Evolutionary conservation across 2,888 invertebrate species (phyloP), one percentile per base, ranked within the genome.

Genomic region (Epicampocera succincta): DNA sequence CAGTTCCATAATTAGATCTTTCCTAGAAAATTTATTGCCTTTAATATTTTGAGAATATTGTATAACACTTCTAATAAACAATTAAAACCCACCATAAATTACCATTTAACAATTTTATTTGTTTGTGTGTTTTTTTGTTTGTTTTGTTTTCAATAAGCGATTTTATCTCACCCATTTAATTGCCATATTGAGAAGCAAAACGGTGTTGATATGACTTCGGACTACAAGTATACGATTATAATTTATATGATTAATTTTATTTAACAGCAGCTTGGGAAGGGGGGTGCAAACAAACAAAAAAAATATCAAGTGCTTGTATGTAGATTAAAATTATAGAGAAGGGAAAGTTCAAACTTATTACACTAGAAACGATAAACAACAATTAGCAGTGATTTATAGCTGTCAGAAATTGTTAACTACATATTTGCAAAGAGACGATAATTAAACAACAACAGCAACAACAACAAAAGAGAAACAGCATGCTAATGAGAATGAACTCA

Each of bases 371-470:
- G 25, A 60, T 15, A 44, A 63, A 52, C 73, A 58, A 65, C 84
- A 86, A 87, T 88, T 88, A 87, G 85, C 85, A 85, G 87, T 87
- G 88, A 89, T 88, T 87, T 88, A 89, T 88, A 85, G 88, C 85
- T 87, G 88, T 88, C 87, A 87, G 88, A 86, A 86, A 86, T 87
- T 89, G 88, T 87, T 86, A 86, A 85, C 85, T 88, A 25, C 25
- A 5, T 25, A 88, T 88, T 89, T 88, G 88, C 88, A 86, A 88
- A 87, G 87, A 87, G 86, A 88, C 86, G 38, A 81, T 77, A 74
- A 79, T 75, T 81, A 44, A 60, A 52, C 60, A 60, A 50, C 17
- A 38, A 33, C 6, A 33, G 29, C 33, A 56, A 15, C 44, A 52
- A 38, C 9, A n/a, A 60, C 42, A 42, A 48, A 5, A 60, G n/a